Conservation (phyloP, 2,797 vertebrate genomes). For the Pseudomugil gertrudae region DNA sequence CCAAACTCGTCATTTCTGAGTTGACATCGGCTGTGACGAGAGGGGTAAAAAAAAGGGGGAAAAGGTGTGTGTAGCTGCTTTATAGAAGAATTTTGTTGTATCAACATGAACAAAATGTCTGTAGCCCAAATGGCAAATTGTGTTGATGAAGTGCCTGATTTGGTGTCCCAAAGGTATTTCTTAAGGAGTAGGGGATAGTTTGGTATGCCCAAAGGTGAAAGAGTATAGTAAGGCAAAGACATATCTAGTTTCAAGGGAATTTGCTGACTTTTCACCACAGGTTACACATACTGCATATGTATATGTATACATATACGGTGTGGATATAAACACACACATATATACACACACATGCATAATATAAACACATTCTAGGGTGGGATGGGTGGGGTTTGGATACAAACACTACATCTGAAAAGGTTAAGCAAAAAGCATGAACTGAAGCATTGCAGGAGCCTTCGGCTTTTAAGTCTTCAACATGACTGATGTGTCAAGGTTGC, state of each 20-base stretch:
- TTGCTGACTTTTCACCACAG: conserved; percentile 78
- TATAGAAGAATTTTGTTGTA: conserved; percentile 44
- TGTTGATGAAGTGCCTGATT: conserved; percentile 52
- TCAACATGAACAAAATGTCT: conserved; percentile 27
- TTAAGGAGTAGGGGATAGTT: conserved; percentile 48
- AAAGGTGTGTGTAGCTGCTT: conserved; percentile 59
- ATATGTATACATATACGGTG: conserved; percentile 86
- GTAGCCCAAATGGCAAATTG: conserved; percentile 37
- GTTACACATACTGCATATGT: conserved; percentile 85
- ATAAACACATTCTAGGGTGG: conserved; percentile 83
- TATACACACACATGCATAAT: conserved; percentile 88
- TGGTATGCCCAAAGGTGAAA: conserved; percentile 72
- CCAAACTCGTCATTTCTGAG: conserved; percentile 33
- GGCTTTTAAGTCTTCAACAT: conserved; percentile 62
- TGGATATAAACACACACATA: conserved; percentile 87
- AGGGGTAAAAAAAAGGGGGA: conserved; percentile 22
- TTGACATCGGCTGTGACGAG: conserved; percentile 42
- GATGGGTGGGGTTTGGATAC: conserved; percentile 70
- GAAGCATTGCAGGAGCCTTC: conserved; percentile 72
- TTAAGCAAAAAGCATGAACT: conserved; percentile 81
- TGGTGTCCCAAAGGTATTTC: conserved; percentile 38
- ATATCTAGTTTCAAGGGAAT: conserved; percentile 77
- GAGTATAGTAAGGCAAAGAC: conserved; percentile 83
- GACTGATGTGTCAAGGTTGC: conserved; percentile 62
- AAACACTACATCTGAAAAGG: conserved; percentile 83